phyloP scores from a whole-genome alignment of 2,797 vertebrate genomes.

The Gallinago solitaria region DNA sequence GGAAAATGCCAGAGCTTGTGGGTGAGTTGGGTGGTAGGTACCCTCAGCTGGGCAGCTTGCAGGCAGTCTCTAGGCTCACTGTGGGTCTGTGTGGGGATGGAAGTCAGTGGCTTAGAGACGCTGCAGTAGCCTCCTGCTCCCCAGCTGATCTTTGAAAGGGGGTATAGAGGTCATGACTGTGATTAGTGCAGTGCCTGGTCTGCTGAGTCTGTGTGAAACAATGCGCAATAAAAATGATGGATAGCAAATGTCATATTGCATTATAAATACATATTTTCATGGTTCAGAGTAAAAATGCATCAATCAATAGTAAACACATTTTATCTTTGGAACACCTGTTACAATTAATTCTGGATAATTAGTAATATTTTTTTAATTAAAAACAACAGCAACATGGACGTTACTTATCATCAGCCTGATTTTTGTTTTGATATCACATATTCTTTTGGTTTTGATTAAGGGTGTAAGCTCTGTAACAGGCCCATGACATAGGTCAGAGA shows the following conservation, averaged over 20 bases:
- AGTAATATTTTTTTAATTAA: conserved; percentile 23
- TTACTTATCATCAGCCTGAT: conserved; percentile 4
- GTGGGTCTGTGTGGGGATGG: neutral
- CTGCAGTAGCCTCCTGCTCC: neutral
- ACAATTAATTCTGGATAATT: conserved; percentile 16
- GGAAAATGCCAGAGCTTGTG: neutral
- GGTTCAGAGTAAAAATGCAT: conserved; percentile 4
- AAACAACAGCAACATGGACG: neutral
- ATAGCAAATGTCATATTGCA: neutral
- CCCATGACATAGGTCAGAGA: neutral
- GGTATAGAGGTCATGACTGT: neutral
- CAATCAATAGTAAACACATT: neutral
- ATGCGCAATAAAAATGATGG: conserved; percentile 15
- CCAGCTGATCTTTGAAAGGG: neutral
- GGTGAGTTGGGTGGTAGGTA: neutral
- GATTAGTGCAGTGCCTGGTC: neutral
- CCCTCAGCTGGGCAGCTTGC: neutral
- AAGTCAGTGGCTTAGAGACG: neutral
- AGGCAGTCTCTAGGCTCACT: neutral
- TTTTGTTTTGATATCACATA: neutral
- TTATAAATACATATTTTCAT: conserved; percentile 37
- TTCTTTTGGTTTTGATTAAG: neutral
- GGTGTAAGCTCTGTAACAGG: neutral
- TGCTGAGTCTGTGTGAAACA: neutral
- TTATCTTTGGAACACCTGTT: conserved; percentile 27